phyloP scores from a whole-genome alignment of 2,113 vertebrate species.

The Lepus americanus region DNA sequence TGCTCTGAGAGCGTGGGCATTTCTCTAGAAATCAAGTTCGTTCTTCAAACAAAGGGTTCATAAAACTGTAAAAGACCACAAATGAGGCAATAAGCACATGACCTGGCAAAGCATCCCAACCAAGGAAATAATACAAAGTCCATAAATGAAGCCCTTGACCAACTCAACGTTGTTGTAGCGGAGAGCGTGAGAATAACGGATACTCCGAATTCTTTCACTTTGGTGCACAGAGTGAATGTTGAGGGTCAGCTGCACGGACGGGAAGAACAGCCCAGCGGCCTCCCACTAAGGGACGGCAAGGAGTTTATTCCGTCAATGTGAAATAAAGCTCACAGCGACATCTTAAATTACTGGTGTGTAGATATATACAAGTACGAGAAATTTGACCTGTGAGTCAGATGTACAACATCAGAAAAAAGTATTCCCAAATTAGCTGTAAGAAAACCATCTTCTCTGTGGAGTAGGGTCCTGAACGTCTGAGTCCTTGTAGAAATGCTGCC shows the following conservation, averaged over 20 bases:
- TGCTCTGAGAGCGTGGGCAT: constrained; percentile 45
- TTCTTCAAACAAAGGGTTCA: constrained; percentile 71
- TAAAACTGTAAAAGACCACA: constrained; percentile 80
- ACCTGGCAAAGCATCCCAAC: constrained; percentile 87
- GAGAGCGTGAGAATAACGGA: constrained; percentile 74
- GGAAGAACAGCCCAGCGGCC: constrained; percentile 68
- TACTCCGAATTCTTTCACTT: constrained; percentile 76
- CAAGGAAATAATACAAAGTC: constrained; percentile 79
- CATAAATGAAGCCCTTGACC: constrained; percentile 87
- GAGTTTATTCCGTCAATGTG: constrained; percentile 82
- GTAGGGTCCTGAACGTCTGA: constrained; percentile 77
- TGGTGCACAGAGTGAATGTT: constrained; percentile 77
- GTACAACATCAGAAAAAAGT: constrained; percentile 82
- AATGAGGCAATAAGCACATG: constrained; percentile 81
- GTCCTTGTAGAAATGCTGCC: constrained; percentile 75
- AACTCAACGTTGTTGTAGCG: constrained; percentile 72
- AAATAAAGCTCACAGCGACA: constrained; percentile 87
- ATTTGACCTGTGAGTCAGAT: constrained; percentile 85
- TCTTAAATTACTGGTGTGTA: constrained; percentile 81
- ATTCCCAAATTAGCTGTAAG: constrained; percentile 81
- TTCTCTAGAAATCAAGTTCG: constrained; percentile 69
- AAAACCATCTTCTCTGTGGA: constrained; percentile 79
- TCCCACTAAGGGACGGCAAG: constrained; percentile 81
- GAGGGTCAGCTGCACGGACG: constrained; percentile 75
- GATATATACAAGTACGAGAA: constrained; percentile 88